A percentile compares a stretch with the other conserved stretches of the same genome.
These are phyloP conservation scores for Scaptomyza parva DNA, from an alignment of 2,888 invertebrate species.

Conservation along the genomic window DNA sequence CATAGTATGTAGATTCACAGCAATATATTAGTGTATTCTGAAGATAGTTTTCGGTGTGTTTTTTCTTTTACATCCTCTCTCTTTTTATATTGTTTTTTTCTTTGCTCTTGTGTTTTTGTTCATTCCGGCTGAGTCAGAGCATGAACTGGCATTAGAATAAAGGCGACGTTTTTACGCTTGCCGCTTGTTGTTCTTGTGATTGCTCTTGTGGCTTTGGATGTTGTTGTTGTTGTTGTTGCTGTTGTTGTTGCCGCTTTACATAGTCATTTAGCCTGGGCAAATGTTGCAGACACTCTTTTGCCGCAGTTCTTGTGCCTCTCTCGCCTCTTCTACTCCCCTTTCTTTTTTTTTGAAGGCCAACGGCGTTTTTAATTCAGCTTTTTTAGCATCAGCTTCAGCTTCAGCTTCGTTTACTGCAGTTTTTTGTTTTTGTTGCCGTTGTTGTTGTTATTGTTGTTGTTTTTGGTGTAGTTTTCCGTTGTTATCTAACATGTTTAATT, in stretches of 20 bases:
- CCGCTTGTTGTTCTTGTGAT: constrained; percentile 37
- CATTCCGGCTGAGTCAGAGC: constrained; percentile 50
- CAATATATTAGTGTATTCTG: neutral
- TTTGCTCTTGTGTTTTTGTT: constrained; percentile 6
- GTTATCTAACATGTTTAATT: constrained; percentile 81
- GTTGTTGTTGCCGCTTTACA: constrained; percentile 59
- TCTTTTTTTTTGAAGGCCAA: constrained; percentile 70
- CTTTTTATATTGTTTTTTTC: constrained; percentile 20
- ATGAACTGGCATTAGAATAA: constrained; percentile 77
- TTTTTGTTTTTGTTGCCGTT: constrained; percentile 9
- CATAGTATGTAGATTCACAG: constrained; percentile 2
- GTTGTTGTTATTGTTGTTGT: neutral
- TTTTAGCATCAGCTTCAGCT: constrained; percentile 30
- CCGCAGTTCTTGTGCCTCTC: constrained; percentile 38
- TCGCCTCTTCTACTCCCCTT: constrained; percentile 7
- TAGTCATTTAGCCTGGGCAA: constrained; percentile 68
- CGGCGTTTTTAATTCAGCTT: constrained; percentile 65
- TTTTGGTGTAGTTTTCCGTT: constrained; percentile 27
- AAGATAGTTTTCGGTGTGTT: constrained; percentile 13
- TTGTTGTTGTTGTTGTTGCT: constrained; percentile 19
- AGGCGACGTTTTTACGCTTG: constrained; percentile 71
- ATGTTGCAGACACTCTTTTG: constrained; percentile 58
- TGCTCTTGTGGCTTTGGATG: constrained; percentile 38
- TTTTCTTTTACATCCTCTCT: constrained; percentile 9
- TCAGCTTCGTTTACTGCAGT: constrained; percentile 50